Evolutionary conservation across 1,140 invertebrate genomes (phyloP).

Genomic region (Hermatobates lingyangjiaoensis): DNA sequence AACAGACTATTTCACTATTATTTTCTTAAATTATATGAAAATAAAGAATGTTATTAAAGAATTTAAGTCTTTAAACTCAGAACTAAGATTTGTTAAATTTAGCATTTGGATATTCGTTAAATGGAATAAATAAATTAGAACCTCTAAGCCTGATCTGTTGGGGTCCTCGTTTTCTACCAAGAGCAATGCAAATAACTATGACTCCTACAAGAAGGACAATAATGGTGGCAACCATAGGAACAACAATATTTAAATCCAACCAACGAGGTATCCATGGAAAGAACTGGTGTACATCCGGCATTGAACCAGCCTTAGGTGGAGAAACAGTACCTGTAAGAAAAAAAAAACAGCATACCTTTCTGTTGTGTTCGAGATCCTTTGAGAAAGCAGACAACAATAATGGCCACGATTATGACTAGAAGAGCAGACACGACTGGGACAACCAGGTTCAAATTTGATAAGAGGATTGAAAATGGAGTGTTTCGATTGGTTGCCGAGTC

Average conservation of each 20-base stretch:
- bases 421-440: slow-evolving; percentile 81
- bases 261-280: slow-evolving; percentile 68
- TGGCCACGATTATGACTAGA: slow-evolving; percentile 75
- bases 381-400: slow-evolving; percentile 77
- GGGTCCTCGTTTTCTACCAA: slow-evolving; percentile 49
- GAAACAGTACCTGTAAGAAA: slow-evolving; percentile 50
- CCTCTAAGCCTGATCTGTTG: slow-evolving; percentile 62
- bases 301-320: slow-evolving; percentile 42
- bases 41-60: no score
- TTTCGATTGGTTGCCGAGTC: slow-evolving; percentile 37
- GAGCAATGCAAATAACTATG: slow-evolving; percentile 68
- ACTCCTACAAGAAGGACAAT: slow-evolving; percentile 74
- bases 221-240: slow-evolving; percentile 62
- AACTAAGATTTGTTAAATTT: no score
- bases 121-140: slow-evolving; percentile 22
- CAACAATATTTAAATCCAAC: slow-evolving; percentile 69
- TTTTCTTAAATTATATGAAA: no score
- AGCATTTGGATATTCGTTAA: no score
- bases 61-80: no score
- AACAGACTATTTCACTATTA: no score
- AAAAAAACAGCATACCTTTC: slow-evolving; percentile 44
- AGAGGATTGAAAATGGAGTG: slow-evolving; percentile 60
- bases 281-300: slow-evolving; percentile 31
- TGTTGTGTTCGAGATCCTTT: slow-evolving; percentile 56
- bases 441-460: slow-evolving; percentile 78